Conservation (phyloP, 2,888 invertebrate genomes). For the Anodontia alba region DNA sequence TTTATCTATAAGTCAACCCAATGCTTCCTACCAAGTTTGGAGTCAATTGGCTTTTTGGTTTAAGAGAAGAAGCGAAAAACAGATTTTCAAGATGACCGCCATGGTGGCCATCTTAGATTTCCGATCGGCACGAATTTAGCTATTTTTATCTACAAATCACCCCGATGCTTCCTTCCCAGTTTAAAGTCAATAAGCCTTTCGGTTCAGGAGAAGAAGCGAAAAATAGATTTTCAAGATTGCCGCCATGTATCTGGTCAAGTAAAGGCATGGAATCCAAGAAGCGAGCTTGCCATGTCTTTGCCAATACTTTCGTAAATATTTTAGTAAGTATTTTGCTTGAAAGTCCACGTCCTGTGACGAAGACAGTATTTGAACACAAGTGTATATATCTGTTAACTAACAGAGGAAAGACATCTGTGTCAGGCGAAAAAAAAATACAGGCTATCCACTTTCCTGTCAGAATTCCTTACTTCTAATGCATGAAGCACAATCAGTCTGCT, state of each 20-base stretch:
- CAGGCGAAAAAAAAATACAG: neutral
- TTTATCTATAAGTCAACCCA: too few species aligned
- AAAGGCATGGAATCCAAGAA: constrained; percentile 3
- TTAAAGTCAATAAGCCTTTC: too few species aligned
- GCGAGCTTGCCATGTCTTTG: neutral
- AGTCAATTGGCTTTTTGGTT: too few species aligned
- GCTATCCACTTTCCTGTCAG: neutral
- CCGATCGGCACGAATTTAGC: too few species aligned
- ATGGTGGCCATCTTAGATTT: too few species aligned
- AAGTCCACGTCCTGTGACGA: neutral
- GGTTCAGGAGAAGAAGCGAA: too few species aligned
- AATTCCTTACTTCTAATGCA: constrained; percentile 1
- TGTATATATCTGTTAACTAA: neutral
- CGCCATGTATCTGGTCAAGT: constrained; percentile 2
- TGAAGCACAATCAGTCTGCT: constrained; percentile 7
- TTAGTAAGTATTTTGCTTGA: neutral
- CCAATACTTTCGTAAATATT: neutral
- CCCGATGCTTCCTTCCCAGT: too few species aligned
- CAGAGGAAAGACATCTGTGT: constrained; percentile 1
- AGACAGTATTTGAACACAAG: constrained; percentile 1
- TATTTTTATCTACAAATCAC: too few species aligned
- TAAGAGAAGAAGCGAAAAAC: too few species aligned
- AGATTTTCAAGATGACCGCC: too few species aligned
- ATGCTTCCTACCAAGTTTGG: too few species aligned
- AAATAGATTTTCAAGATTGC: too few species aligned